A percentile compares a stretch with the other conserved stretches of the same genome.
These are phyloP conservation scores for Emmelina monodactyla DNA, from an alignment of 2,888 invertebrate species.

Conservation along the genomic window DNA sequence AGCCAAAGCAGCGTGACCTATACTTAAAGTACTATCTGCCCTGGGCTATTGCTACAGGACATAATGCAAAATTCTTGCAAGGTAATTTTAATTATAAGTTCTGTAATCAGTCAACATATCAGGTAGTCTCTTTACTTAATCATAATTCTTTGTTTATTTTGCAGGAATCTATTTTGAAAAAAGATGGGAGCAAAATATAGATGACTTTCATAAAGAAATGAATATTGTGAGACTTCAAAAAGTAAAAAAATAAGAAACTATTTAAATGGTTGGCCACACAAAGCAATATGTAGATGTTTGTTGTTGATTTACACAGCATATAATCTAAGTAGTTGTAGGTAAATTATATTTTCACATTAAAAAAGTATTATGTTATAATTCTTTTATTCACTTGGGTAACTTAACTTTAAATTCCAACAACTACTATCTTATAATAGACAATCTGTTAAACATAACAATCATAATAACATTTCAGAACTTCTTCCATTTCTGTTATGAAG, in stretches of 20 bases:
- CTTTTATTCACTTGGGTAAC: no score
- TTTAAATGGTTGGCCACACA: no score
- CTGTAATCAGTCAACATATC: background rate
- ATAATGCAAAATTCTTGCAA: conserved; percentile 79
- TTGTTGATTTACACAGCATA: no score
- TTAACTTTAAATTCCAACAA: background rate
- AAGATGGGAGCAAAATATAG: conserved; percentile 88
- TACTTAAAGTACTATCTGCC: conserved; percentile 82
- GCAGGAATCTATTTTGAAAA: conserved; percentile 85
- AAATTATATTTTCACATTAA: no score
- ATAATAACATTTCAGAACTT: conserved; percentile 57
- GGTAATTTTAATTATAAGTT: conserved; percentile 33
- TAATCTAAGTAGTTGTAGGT: no score
- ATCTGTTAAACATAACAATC: conserved; percentile 22
- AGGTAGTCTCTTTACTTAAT: no score
- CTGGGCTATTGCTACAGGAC: conserved; percentile 85
- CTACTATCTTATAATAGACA: background rate
- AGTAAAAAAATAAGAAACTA: conserved; percentile 8
- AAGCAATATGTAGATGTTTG: no score
- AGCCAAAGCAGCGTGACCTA: conserved; percentile 82
- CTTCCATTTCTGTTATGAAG: conserved; percentile 47
- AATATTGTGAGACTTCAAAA: conserved; percentile 70
- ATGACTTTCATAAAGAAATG: conserved; percentile 81
- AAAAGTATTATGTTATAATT: no score
- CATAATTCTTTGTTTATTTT: background rate